Percentiles rank a stretch among this genome's conserved stretches.
Evolutionary conservation across 2,113 vertebrate species (phyloP).

Genomic region (Trinectes maculatus): DNA sequence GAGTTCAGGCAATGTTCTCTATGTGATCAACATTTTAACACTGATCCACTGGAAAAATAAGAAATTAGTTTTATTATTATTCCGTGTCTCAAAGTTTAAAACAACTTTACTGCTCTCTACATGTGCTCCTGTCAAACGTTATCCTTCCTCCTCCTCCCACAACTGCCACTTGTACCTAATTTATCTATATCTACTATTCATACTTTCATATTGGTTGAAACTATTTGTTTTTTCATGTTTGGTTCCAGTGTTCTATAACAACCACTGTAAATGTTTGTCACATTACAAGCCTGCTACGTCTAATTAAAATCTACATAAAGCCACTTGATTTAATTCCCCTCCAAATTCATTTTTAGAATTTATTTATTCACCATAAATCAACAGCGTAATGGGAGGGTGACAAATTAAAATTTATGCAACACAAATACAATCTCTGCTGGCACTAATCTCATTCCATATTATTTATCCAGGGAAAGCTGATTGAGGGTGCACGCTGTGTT

Average conservation of each 20-base stretch:
- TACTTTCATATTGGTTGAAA: background rate
- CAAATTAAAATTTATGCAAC: constrained; percentile 54
- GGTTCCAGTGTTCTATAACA: background rate
- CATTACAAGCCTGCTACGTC: background rate
- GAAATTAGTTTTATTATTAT: too few relatives aligned
- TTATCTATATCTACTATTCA: background rate
- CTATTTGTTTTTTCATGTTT: background rate
- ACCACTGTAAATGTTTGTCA: background rate
- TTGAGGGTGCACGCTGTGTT: constrained; percentile 30
- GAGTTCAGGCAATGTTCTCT: too few relatives aligned
- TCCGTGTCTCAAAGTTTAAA: background rate
- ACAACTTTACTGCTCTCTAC: too few relatives aligned
- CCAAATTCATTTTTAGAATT: constrained; percentile 48
- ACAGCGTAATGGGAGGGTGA: constrained; percentile 35
- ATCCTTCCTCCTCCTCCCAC: too few relatives aligned
- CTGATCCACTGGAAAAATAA: background rate
- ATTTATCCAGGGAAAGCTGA: constrained; percentile 44
- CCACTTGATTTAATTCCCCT: constrained; percentile 17
- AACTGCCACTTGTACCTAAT: background rate
- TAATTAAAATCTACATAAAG: constrained; percentile 24
- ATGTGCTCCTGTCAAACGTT: too few relatives aligned
- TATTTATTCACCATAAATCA: constrained; percentile 40
- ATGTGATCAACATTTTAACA: background rate
- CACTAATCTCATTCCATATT: constrained; percentile 50
- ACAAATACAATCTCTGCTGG: constrained; percentile 54